These are phyloP conservation scores for Danaus chrysippus DNA, from an alignment of 2,888 invertebrate genomes.

Conservation along the genomic window DNA sequence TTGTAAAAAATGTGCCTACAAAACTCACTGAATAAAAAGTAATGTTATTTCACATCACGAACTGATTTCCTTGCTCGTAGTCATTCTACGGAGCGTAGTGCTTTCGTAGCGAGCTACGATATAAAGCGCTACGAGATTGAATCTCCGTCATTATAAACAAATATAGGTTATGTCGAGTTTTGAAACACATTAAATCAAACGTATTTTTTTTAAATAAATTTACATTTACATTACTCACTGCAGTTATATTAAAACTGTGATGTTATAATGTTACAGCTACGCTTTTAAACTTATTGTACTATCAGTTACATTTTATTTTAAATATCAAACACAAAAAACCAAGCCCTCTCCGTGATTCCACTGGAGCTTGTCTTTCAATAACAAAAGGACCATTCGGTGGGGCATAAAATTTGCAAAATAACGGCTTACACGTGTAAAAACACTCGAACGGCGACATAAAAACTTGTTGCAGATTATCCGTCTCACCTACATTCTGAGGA, in stretches of 20 bases:
- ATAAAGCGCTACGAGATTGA: constrained; percentile 6
- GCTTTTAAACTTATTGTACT: neutral
- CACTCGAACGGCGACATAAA: constrained; percentile 34
- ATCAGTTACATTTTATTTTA: no score
- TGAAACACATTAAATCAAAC: neutral
- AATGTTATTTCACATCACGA: constrained; percentile 7
- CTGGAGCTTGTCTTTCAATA: constrained; percentile 23
- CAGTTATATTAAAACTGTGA: neutral
- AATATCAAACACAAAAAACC: constrained; percentile 8
- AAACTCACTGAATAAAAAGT: constrained; percentile 5
- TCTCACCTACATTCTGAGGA: constrained; percentile 49
- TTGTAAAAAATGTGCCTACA: constrained; percentile 7
- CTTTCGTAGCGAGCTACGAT: constrained; percentile 3
- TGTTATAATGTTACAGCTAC: neutral
- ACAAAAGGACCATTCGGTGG: constrained; percentile 24
- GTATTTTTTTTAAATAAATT: neutral
- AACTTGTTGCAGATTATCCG: constrained; percentile 38
- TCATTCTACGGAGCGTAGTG: constrained; percentile 3
- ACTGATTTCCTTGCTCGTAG: constrained; percentile 4
- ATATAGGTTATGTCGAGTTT: neutral
- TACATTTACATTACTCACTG: neutral
- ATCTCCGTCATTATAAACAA: constrained; percentile 7
- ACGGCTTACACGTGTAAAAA: constrained; percentile 33
- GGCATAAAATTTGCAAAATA: constrained; percentile 32
- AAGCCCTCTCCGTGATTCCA: constrained; percentile 18